Evolutionary conservation across 2,113 vertebrate species (phyloP).

Genomic region (Pterocles burchelli): DNA sequence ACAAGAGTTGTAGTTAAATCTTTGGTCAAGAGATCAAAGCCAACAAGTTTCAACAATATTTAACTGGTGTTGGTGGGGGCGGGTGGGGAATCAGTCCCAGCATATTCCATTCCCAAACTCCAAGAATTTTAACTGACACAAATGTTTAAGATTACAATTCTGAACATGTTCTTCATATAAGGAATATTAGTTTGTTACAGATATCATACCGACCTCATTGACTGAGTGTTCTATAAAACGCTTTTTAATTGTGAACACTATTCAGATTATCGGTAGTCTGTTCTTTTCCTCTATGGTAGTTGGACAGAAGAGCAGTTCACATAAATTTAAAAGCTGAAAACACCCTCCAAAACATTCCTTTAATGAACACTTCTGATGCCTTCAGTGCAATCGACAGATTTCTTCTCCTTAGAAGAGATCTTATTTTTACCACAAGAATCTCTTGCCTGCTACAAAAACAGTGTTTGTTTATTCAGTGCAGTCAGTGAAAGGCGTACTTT

Average conservation of each 20-base stretch:
- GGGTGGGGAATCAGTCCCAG: background rate
- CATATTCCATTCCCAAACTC: background rate
- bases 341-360: background rate
- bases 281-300: background rate
- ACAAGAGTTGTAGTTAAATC: background rate
- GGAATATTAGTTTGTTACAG: constrained; percentile 28
- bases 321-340: background rate
- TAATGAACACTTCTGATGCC: background rate
- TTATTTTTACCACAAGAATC: background rate
- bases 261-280: background rate
- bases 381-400: background rate
- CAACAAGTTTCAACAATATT: background rate
- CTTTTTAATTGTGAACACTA: background rate
- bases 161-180: background rate
- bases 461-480: background rate
- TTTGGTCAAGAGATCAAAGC: background rate
- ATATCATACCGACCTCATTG: background rate
- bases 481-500: constrained; percentile 2
- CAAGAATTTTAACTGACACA: background rate
- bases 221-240: background rate
- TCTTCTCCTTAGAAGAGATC: background rate
- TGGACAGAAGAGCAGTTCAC: background rate
- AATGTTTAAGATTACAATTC: background rate
- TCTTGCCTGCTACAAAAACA: background rate
- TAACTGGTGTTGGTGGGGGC: background rate